Base-by-base conservation (phyloP, 2,888 invertebrate species). In the Isoperla grammatica region DNA sequence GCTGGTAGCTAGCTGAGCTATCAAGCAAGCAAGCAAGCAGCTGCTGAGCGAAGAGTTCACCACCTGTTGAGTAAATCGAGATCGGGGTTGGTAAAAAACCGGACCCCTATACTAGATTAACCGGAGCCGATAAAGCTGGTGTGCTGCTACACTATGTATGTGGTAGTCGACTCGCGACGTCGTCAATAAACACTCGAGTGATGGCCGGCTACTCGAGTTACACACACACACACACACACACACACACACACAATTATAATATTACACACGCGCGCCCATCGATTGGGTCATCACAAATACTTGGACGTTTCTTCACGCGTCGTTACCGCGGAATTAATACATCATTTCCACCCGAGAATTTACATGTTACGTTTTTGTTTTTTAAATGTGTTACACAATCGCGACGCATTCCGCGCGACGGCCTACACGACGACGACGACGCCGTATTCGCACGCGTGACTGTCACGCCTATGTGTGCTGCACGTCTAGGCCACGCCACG, bases 41-140 rank as follows among this genome's bases (percentile, higher is more conserved):
- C 49, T 40, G 6, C 12, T 40, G 40, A 29, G n/a, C 29, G 2
- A 22, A 6, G 11, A n/a, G n/a, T n/a, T n/a, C 15, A 49, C 49
- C 49, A 49, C 49, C 49, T 49, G 49, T 49, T 49, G 49, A 49
- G 29, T 29, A 2, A 23, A 29, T 23, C 29, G 29, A 4, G 49
- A 12, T 5, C 40, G 40, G 15, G 40, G 40, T 15, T 40, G n/a
- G 40, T 13, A 40, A 15, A 40, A 29, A 46, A 46, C 19, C 46
- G 19, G 22, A 46, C 46, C 46, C 46, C 17, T 29, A 8, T 29
- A n/a, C n/a, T 29, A 29, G 29, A 29, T 29, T 29, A 29, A 8
- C 29, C 5, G 4, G 29, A 29, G 8, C 29, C 8, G 29, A 29
- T 29, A 29, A 8, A 29, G 29, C 4, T 29, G 29, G 8, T 8